Evolutionary conservation across 2,113 vertebrate genomes (phyloP).

Genomic region (Laterallus jamaicensis): DNA sequence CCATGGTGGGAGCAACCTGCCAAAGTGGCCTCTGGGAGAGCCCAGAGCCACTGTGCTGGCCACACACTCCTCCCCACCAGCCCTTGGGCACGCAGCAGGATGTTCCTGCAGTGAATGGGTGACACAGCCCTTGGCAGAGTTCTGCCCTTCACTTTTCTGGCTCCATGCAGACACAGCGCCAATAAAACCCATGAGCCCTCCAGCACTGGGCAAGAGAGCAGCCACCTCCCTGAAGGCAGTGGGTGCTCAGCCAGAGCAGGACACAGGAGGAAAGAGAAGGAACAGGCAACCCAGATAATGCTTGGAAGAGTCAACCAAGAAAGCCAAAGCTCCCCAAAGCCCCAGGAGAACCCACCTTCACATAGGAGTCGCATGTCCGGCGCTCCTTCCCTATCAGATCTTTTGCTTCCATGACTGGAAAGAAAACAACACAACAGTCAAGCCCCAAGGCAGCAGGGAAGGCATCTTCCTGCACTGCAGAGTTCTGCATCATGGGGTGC

Average conservation of each 20-base stretch:
- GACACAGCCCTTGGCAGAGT: neutral
- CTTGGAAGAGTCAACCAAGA: neutral
- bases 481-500: fast-evolving
- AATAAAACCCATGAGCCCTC: neutral
- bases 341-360: constrained; percentile 77
- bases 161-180: neutral
- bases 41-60: neutral
- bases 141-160: neutral
- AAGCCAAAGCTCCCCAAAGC: neutral
- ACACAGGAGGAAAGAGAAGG: neutral
- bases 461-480: neutral
- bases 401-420: constrained; percentile 85
- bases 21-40: neutral
- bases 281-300: neutral
- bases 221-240: neutral
- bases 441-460: neutral
- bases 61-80: neutral
- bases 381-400: constrained; percentile 67
- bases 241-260: neutral
- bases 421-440: neutral
- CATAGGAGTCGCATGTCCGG: constrained; percentile 76
- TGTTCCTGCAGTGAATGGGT: neutral
- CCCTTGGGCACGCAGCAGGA: neutral
- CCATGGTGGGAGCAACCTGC: neutral
- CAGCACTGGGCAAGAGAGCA: neutral